A percentile compares a stretch with the other conserved stretches of the same genome.
These are phyloP conservation scores for Yponomeuta malinellus DNA, from an alignment of 2,888 invertebrate species.

Conservation along the genomic window DNA sequence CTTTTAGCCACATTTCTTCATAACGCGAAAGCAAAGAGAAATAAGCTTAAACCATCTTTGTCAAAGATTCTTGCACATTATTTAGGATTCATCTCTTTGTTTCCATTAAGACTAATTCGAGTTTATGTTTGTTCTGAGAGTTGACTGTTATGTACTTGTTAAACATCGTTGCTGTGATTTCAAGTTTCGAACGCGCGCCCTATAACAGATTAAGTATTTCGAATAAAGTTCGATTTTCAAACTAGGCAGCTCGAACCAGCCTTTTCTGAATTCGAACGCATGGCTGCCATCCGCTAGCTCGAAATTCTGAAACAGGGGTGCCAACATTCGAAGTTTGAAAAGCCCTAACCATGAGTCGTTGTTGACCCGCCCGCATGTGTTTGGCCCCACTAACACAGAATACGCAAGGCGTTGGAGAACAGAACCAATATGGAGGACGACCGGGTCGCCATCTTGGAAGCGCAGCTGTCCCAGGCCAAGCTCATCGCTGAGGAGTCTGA, in stretches of 20 bases:
- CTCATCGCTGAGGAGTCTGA: slow-evolving; percentile 99
- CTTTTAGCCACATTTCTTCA: background rate
- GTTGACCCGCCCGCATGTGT: slow-evolving; percentile 71
- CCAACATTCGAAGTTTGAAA: background rate
- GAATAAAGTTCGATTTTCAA: no score
- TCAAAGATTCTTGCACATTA: background rate
- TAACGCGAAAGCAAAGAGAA: background rate
- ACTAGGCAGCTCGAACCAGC: no score
- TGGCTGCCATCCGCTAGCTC: background rate
- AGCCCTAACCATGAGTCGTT: slow-evolving; percentile 33
- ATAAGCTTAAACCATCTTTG: background rate
- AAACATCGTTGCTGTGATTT: no score
- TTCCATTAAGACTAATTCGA: background rate
- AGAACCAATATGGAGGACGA: slow-evolving; percentile 99
- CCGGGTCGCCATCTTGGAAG: slow-evolving; percentile 97
- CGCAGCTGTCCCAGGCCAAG: slow-evolving; percentile 98
- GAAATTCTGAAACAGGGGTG: background rate
- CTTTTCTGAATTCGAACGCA: background rate
- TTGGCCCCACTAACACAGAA: slow-evolving; percentile 82
- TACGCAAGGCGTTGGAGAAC: slow-evolving; percentile 99
- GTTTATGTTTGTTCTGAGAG: background rate
- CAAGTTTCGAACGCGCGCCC: no score
- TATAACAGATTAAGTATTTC: no score
- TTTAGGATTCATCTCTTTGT: background rate
- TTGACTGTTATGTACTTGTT: background rate